phyloP scores from a whole-genome alignment of 2,113 vertebrate species.

The Semnornis frantzii region DNA sequence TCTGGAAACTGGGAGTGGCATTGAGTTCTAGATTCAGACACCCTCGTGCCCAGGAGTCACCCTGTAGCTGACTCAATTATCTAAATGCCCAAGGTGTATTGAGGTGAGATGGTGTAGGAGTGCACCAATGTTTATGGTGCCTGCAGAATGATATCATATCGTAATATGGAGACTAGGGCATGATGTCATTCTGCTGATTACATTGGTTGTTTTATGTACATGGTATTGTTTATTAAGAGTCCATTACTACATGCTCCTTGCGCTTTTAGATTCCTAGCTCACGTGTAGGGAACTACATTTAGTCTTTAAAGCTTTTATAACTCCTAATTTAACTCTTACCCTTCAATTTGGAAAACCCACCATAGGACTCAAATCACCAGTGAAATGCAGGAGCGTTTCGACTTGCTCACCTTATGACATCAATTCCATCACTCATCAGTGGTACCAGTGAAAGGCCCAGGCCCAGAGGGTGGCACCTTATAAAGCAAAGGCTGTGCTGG shows the following conservation, averaged over 20 bases:
- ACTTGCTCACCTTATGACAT: background rate
- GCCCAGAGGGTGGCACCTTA: background rate
- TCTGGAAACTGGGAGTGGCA: background rate
- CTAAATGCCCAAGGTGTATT: rapidly evolving
- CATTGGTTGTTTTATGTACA: background rate
- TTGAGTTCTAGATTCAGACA: background rate
- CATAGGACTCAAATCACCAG: background rate
- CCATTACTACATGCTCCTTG: rapidly evolving
- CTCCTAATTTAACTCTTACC: background rate
- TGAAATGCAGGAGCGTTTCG: background rate
- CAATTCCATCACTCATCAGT: background rate
- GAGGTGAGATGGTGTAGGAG: background rate
- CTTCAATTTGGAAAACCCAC: background rate
- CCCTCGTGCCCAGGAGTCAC: rapidly evolving
- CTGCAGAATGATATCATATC: no score
- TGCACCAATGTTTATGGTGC: background rate
- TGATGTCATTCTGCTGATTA: rapidly evolving
- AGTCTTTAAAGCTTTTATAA: background rate
- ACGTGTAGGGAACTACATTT: rapidly evolving
- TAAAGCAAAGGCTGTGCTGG: background rate
- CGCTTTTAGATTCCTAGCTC: background rate
- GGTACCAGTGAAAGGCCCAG: background rate
- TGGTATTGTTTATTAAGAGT: background rate
- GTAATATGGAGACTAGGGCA: no score
- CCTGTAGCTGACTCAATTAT: background rate